phyloP scores from a whole-genome alignment of 2,113 vertebrate genomes.

The Peucedramus taeniatus region DNA sequence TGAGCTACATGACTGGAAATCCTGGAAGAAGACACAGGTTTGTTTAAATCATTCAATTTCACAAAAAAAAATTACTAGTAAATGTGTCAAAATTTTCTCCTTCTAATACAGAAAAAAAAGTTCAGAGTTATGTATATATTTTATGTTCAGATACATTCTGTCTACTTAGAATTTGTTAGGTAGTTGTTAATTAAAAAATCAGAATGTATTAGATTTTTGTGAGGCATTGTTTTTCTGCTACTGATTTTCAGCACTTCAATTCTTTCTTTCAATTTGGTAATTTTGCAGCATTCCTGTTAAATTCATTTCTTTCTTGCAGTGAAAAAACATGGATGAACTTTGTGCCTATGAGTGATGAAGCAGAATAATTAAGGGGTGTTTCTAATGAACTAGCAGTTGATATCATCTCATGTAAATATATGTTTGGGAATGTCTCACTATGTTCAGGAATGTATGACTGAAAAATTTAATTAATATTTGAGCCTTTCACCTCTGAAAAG shows the following conservation, averaged over 20 bases:
- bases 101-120: background rate
- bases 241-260: background rate
- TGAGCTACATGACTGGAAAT: slow-evolving; percentile 83
- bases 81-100: background rate
- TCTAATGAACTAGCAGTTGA: background rate
- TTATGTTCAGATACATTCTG: background rate
- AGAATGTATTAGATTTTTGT: background rate
- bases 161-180: background rate
- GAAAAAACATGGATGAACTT: background rate
- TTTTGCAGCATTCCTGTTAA: background rate
- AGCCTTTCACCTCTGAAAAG: background rate
- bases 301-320: background rate
- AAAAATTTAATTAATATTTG: background rate
- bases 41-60: background rate
- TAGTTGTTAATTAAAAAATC: background rate
- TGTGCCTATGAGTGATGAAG: background rate
- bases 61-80: background rate
- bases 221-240: background rate
- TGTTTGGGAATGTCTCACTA: background rate
- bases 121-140: background rate
- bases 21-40: slow-evolving; percentile 87
- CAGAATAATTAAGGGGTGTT: background rate
- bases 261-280: background rate
- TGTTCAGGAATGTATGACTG: background rate
- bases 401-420: background rate